Evolutionary conservation across 2,797 vertebrate genomes (phyloP).

Genomic region (Gymnothorax javanicus): DNA sequence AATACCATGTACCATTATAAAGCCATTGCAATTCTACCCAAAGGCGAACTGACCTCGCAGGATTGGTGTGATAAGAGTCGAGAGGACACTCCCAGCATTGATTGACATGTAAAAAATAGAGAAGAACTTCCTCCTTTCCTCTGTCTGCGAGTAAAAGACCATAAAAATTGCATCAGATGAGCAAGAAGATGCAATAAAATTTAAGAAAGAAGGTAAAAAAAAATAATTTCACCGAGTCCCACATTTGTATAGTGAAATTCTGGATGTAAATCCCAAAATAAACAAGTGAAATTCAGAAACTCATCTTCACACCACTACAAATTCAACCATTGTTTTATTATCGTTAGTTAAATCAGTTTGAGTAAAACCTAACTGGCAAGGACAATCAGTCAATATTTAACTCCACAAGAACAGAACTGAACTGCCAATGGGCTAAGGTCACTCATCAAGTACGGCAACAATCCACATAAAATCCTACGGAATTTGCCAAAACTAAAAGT

Average conservation of each 20-base stretch:
- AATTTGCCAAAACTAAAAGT: no score
- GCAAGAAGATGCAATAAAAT: background rate
- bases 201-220: background rate
- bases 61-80: constrained; percentile 90
- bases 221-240: background rate
- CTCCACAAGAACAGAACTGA: background rate
- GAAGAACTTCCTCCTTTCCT: constrained; percentile 91
- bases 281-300: background rate
- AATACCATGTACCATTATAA: background rate
- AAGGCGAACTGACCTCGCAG: constrained; percentile 81
- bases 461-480: background rate
- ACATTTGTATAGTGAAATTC: background rate
- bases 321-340: background rate
- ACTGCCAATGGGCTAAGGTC: background rate
- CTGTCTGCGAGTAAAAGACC: constrained; percentile 61
- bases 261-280: background rate
- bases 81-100: constrained; percentile 93
- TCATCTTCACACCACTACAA: background rate
- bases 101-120: constrained; percentile 98
- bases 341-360: background rate
- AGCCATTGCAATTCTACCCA: background rate
- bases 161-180: background rate
- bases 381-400: background rate
- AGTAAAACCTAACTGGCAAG: background rate
- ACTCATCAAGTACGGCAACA: background rate